phyloP scores from a whole-genome alignment of 1,140 invertebrate species.

The silkworm (Bombyx mori) region DNA sequence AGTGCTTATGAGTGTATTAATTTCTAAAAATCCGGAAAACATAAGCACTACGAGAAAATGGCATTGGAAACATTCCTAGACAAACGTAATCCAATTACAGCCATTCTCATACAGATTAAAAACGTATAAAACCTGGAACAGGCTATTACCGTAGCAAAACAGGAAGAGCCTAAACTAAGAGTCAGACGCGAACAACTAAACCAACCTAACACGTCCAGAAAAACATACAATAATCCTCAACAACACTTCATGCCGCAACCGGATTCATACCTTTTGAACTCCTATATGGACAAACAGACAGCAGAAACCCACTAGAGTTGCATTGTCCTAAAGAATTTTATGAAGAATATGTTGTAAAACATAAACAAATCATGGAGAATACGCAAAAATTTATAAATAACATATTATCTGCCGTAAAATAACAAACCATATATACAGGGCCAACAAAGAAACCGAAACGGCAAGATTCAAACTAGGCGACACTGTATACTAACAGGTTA shows the following conservation, averaged over 20 bases:
- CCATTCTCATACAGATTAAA: slow-evolving; percentile 9
- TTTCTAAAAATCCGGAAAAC: slow-evolving; percentile 1
- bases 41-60: slow-evolving; percentile 9
- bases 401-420: slow-evolving; percentile 5
- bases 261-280: no score
- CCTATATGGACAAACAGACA: no score
- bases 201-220: background rate
- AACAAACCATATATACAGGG: slow-evolving; percentile 19
- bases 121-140: slow-evolving; percentile 2
- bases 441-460: slow-evolving; percentile 16
- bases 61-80: slow-evolving; percentile 7
- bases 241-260: background rate
- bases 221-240: background rate
- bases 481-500: slow-evolving; percentile 24
- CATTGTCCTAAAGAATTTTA: no score
- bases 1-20: slow-evolving; percentile 4
- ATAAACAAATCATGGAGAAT: no score
- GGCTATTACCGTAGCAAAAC: background rate
- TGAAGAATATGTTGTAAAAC: no score
- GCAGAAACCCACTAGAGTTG: no score
- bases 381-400: no score
- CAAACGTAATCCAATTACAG: slow-evolving; percentile 7
- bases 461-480: slow-evolving; percentile 25
- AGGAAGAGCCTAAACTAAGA: slow-evolving; percentile 1
- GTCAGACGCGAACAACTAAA: background rate